Evolutionary conservation across 2,888 invertebrate genomes (phyloP).

Genomic region (Nephrotoma guestfalica): DNA sequence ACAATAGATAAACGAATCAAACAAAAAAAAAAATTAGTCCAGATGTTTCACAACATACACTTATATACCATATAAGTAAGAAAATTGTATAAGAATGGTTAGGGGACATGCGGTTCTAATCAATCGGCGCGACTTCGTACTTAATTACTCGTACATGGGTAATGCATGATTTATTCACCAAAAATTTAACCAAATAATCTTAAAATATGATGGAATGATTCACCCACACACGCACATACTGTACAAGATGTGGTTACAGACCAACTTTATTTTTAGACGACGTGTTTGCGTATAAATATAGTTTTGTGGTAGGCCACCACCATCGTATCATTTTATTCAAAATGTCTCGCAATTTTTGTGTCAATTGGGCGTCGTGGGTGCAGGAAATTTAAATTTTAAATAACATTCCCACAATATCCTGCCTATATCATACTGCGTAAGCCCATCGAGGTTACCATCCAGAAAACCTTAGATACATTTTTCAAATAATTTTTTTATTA

Average conservation of each 20-base stretch:
- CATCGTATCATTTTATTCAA: not conserved
- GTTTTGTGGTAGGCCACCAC: not conserved
- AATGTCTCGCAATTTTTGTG: not conserved
- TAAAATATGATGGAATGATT: not conserved
- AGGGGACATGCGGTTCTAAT: not conserved
- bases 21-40: not conserved
- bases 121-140: not conserved
- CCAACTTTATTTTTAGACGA: not conserved
- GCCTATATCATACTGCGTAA: not conserved
- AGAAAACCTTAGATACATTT: not conserved
- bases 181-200: not conserved
- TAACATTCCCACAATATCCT: not conserved
- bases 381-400: not conserved
- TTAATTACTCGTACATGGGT: not conserved
- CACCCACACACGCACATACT: not conserved
- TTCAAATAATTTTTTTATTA: not conserved
- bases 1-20: not conserved
- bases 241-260: not conserved
- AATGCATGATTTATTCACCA: not conserved
- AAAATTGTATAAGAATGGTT: not conserved
- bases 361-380: not conserved
- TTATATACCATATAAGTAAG: not conserved
- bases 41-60: not conserved
- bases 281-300: not conserved
- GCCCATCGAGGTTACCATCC: not conserved